These are phyloP conservation scores for Neofelis nebulosa DNA, from an alignment of 2,113 vertebrate species.

Conservation along the genomic window DNA sequence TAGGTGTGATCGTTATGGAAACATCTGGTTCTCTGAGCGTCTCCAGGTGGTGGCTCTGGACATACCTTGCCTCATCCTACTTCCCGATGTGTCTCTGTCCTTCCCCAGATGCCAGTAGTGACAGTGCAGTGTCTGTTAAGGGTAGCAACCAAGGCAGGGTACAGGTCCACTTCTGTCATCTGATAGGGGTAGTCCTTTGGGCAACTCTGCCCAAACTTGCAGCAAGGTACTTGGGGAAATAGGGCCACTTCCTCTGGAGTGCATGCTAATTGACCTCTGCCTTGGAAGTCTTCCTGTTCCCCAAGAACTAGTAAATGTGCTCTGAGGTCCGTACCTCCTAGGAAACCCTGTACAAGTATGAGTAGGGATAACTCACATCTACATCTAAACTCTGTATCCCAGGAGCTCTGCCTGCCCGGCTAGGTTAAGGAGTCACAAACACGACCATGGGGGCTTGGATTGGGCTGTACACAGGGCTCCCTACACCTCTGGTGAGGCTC, in stretches of 20 bases:
- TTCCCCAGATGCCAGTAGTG: neutral
- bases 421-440: neutral
- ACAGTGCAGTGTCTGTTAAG: neutral
- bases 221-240: neutral
- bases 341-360: neutral
- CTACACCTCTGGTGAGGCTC: neutral
- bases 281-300: neutral
- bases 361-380: no score
- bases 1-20: neutral
- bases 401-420: neutral
- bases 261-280: neutral
- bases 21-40: neutral
- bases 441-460: neutral
- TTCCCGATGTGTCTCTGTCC: neutral
- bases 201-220: neutral
- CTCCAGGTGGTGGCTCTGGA: neutral
- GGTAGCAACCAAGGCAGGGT: no score
- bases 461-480: neutral
- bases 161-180: neutral
- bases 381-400: neutral
- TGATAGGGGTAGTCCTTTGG: neutral
- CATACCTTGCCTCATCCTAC: neutral
- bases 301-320: neutral
- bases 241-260: neutral
- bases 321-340: neutral